Evolutionary conservation across 2,113 vertebrate genomes (phyloP).

Genomic region (Vombatus ursinus): DNA sequence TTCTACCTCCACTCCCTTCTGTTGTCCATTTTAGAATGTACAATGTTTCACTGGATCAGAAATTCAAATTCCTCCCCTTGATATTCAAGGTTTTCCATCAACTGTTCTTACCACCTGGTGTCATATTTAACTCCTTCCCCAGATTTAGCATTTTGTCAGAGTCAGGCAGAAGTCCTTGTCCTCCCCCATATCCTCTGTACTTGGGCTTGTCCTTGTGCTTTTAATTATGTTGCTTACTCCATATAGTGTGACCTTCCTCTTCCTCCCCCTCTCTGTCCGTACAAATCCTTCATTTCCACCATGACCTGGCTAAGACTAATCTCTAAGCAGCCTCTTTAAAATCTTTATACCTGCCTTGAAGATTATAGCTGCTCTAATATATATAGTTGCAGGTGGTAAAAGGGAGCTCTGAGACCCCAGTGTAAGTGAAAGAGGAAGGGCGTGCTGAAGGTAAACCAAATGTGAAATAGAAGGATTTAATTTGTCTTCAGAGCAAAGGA

Average conservation of each 20-base stretch:
- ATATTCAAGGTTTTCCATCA: background rate
- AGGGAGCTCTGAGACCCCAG: background rate
- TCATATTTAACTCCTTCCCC: background rate
- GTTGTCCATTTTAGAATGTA: background rate
- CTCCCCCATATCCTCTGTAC: background rate
- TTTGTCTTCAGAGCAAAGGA: conserved; percentile 44
- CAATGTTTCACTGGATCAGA: background rate
- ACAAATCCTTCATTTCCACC: background rate
- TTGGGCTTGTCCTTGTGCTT: background rate
- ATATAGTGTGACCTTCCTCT: background rate
- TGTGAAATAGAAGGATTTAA: background rate
- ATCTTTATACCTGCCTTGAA: conserved; percentile 46
- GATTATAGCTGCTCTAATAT: background rate
- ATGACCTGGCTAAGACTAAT: background rate
- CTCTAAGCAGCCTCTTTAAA: background rate
- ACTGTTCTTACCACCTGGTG: background rate
- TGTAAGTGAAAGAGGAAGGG: background rate
- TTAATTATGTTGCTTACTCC: background rate
- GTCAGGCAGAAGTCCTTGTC: background rate
- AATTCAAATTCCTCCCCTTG: background rate
- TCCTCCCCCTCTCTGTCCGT: background rate
- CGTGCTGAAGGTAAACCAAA: background rate
- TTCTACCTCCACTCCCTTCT: background rate
- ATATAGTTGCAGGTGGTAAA: background rate
- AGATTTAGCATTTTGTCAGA: background rate